These are phyloP conservation scores for Dynastes hyllus DNA, from an alignment of 2,888 invertebrate species.

Conservation along the genomic window DNA sequence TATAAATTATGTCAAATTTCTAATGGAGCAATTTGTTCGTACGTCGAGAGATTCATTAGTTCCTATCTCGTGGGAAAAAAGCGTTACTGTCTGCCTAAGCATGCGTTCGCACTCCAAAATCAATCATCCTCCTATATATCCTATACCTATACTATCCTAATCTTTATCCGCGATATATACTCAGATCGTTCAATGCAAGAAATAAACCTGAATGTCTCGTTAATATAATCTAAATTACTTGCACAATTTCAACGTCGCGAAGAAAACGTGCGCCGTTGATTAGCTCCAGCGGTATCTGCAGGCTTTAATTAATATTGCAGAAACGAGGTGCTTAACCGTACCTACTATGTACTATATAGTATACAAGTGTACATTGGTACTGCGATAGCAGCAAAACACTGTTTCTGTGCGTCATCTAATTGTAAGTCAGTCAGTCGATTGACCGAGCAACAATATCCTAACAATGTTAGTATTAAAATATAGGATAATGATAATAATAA, in stretches of 20 bases:
- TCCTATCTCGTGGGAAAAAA: background rate
- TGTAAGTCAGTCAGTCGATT: too few relatives aligned
- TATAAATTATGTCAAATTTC: constrained; percentile 17
- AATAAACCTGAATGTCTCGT: constrained; percentile 3
- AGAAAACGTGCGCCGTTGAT: too few relatives aligned
- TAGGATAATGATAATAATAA: too few relatives aligned
- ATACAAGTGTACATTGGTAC: background rate
- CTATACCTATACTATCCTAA: background rate
- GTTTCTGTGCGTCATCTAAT: constrained; percentile 6
- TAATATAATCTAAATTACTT: constrained; percentile 20
- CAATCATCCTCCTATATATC: background rate
- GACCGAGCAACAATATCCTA: background rate
- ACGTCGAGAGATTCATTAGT: background rate
- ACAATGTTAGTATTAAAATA: too few relatives aligned
- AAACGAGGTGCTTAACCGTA: background rate
- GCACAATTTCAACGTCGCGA: background rate
- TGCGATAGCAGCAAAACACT: background rate
- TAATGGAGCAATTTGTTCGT: background rate
- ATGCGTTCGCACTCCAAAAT: background rate
- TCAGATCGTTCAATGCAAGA: background rate
- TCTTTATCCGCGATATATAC: background rate
- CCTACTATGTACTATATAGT: background rate
- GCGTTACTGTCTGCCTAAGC: background rate
- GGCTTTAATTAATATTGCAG: constrained; percentile 1
- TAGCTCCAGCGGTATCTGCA: background rate